These are phyloP conservation scores for Percina caprodes DNA, from an alignment of 2,113 vertebrate genomes.

Conservation along the genomic window DNA sequence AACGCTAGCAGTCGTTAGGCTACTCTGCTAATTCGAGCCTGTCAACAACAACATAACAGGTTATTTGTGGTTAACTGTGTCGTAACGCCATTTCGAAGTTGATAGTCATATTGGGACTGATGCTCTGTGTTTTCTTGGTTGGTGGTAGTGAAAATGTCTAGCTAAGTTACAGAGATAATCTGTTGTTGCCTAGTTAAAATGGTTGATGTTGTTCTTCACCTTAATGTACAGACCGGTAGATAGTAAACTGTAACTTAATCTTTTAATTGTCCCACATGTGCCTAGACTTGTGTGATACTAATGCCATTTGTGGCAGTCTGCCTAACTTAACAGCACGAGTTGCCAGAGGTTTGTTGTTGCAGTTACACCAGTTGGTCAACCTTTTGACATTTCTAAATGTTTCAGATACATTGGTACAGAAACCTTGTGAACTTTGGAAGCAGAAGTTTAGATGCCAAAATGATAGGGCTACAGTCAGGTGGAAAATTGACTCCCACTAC, in stretches of 20 bases:
- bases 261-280: slow-evolving; percentile 1
- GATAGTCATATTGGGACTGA: slow-evolving; percentile 21
- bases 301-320: slow-evolving; percentile 7
- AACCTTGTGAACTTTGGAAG: not conserved
- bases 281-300: not conserved
- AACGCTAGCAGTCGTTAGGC: slow-evolving; percentile 43
- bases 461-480: not conserved
- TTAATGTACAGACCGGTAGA: not conserved
- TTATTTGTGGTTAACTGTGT: slow-evolving; percentile 70
- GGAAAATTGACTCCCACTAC: not conserved
- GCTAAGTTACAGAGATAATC: not conserved
- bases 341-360: slow-evolving; percentile 14
- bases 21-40: slow-evolving; percentile 48
- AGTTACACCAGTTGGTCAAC: slow-evolving; percentile 2
- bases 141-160: not conserved
- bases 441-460: not conserved
- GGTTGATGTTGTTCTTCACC: slow-evolving; percentile 12
- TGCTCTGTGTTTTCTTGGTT: not conserved
- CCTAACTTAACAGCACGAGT: not conserved
- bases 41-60: slow-evolving; percentile 69
- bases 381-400: not conserved
- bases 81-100: slow-evolving; percentile 64
- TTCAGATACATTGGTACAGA: not conserved
- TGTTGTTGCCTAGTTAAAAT: not conserved
- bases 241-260: not conserved